Conservation (phyloP, 2,888 invertebrate species). For the Melieria picta region DNA sequence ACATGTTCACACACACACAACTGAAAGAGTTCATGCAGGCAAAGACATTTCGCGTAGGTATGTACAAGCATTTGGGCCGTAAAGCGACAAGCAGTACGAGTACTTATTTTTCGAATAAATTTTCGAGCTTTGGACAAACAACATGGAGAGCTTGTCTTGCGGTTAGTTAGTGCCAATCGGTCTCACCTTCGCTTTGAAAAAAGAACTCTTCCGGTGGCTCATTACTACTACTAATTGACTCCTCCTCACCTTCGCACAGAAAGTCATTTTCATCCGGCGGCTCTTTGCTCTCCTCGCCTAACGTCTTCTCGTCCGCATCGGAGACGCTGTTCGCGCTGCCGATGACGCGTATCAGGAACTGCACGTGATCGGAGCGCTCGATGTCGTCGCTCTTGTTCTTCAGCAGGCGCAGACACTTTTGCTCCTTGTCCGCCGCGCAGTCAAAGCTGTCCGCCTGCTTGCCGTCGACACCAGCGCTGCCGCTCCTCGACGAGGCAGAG, state of each 20-base stretch:
- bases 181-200: slow-evolving; percentile 56
- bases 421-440: slow-evolving; percentile 56
- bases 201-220: slow-evolving; percentile 63
- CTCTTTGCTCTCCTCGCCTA: slow-evolving; percentile 56
- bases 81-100: not conserved
- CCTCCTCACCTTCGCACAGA: slow-evolving; percentile 59
- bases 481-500: slow-evolving; percentile 42
- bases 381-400: slow-evolving; percentile 66
- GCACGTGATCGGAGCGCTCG: slow-evolving; percentile 82
- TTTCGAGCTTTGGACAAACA: not conserved
- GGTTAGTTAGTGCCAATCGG: not conserved
- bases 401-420: slow-evolving; percentile 60
- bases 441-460: slow-evolving; percentile 50
- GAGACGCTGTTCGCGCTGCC: slow-evolving; percentile 55
- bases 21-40: not conserved
- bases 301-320: slow-evolving; percentile 71
- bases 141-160: not conserved
- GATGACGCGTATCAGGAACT: slow-evolving; percentile 87
- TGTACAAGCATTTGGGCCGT: not conserved
- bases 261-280: slow-evolving; percentile 63
- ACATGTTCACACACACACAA: slow-evolving; percentile 4
- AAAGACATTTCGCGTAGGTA: not conserved
- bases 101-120: not conserved
- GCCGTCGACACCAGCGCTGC: slow-evolving; percentile 4
- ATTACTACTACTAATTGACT: slow-evolving; percentile 40